Percentiles rank a stretch among this genome's conserved stretches.
phyloP scores from a whole-genome alignment of 2,797 vertebrate species.

The Ctenopoma kingsleyae region DNA sequence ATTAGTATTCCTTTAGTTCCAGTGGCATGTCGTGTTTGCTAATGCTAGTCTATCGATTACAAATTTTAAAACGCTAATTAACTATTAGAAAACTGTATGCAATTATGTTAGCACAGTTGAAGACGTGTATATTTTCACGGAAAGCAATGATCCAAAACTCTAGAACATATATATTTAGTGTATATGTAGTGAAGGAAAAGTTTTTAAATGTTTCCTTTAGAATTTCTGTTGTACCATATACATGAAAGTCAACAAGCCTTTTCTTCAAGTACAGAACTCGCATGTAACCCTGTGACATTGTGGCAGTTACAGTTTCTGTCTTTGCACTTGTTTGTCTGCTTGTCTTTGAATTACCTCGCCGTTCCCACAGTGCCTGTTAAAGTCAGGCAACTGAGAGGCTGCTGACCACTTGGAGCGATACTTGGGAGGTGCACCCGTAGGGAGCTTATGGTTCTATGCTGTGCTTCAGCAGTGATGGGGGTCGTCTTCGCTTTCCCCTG shows the following conservation, averaged over 20 bases:
- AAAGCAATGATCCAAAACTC: no score
- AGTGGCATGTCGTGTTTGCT: no score
- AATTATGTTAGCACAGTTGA: no score
- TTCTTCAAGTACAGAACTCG: constrained; percentile 2
- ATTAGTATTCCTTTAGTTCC: no score
- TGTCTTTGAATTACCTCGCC: constrained; percentile 41
- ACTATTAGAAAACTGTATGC: no score
- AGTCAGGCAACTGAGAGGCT: constrained; percentile 23
- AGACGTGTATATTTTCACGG: no score
- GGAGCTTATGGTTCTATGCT: constrained; percentile 5
- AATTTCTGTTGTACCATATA: neutral
- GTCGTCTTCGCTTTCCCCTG: constrained; percentile 36
- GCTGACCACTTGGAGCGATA: constrained; percentile 16
- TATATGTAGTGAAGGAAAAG: no score
- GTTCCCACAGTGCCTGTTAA: constrained; percentile 29
- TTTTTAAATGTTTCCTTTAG: neutral
- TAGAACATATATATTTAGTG: no score
- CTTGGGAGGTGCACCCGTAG: constrained; percentile 36
- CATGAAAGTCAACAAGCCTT: neutral
- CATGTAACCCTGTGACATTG: constrained; percentile 13
- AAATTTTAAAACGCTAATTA: no score
- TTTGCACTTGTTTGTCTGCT: constrained; percentile 38
- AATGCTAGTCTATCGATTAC: no score
- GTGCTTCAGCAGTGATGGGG: constrained; percentile 21
- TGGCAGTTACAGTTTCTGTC: constrained; percentile 24